Conservation (phyloP, 2,888 invertebrate species). For the Bimastos eiseni region DNA sequence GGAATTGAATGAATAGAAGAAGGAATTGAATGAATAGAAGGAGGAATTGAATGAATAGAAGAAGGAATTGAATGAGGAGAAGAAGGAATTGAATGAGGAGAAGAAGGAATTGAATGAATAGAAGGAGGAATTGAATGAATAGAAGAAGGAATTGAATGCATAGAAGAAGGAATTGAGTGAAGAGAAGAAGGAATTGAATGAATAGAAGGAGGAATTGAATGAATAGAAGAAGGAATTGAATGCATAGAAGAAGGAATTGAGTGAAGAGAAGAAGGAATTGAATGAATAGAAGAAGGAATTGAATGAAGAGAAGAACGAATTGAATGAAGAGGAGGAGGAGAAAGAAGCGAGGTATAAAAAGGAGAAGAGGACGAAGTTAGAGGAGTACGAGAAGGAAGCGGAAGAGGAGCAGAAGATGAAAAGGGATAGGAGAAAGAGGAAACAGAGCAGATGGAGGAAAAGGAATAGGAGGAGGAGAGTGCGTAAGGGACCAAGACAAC, state of each 20-base stretch:
- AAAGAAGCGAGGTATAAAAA: neutral
- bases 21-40: neutral
- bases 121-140: neutral
- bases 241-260: neutral
- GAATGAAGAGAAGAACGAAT: neutral
- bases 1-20: no score
- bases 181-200: neutral
- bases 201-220: neutral
- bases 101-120: no score
- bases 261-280: neutral
- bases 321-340: neutral
- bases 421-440: neutral
- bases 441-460: neutral
- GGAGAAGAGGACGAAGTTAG: no score
- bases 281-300: neutral
- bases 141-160: neutral
- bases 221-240: neutral
- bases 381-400: neutral
- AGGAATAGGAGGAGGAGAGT: neutral
- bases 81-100: neutral
- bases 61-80: neutral
- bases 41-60: neutral
- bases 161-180: neutral
- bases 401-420: neutral
- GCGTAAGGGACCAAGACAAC: neutral